Evolutionary conservation across 1,140 invertebrate species (phyloP).

Genomic region (Drosophila burlai): DNA sequence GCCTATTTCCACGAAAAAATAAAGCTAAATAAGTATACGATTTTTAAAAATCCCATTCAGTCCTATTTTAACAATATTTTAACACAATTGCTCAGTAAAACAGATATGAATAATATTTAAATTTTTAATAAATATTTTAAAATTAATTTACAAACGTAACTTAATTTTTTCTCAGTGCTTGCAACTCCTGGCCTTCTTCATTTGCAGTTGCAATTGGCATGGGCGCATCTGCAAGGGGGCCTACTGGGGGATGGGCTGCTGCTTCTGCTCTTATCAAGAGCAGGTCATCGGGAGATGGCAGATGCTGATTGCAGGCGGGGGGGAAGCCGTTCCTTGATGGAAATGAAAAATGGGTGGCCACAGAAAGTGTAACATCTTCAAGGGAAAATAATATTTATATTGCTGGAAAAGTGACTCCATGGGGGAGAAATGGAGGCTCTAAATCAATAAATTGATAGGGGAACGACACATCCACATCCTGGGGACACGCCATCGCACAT

Average conservation of each 20-base stretch:
- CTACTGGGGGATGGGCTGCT: constrained; percentile 1
- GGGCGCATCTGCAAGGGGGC: constrained; percentile 11
- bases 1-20: neutral
- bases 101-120: neutral
- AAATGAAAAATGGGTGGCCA: constrained; percentile 46
- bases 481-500: constrained; percentile 19
- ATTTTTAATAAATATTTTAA: neutral
- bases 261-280: constrained; percentile 68
- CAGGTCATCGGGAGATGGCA: constrained; percentile 69
- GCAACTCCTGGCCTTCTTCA: constrained; percentile 58
- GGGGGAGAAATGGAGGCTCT: constrained; percentile 11
- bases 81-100: neutral
- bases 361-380: constrained; percentile 65
- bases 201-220: constrained; percentile 66
- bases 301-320: constrained; percentile 43
- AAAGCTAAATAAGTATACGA: no score
- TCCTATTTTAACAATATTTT: no score
- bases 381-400: constrained; percentile 39
- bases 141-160: neutral
- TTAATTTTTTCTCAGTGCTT: neutral
- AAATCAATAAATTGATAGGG: constrained; percentile 45
- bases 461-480: constrained; percentile 41
- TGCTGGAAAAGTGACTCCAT: constrained; percentile 8
- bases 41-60: no score
- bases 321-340: constrained; percentile 2